phyloP scores from a whole-genome alignment of 2,113 vertebrate genomes.

The Isurus oxyrinchus region DNA sequence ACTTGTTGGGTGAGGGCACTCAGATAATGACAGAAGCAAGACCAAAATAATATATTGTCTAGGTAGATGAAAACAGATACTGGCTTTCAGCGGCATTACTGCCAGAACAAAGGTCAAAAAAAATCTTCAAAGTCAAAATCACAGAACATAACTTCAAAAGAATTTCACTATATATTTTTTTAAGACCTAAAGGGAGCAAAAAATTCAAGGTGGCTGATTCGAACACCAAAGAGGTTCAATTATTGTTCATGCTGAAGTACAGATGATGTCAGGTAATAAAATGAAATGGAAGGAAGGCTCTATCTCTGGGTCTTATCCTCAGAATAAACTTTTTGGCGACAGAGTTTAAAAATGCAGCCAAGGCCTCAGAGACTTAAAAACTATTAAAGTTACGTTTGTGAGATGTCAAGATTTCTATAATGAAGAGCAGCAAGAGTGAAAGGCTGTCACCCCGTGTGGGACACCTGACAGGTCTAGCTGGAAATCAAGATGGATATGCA shows the following conservation, averaged over 20 bases:
- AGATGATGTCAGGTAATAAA: constrained; percentile 13
- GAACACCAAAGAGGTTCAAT: not conserved
- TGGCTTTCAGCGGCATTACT: constrained; percentile 3
- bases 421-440: constrained; percentile 48
- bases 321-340: not conserved
- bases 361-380: constrained; percentile 21
- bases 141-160: not conserved
- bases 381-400: constrained; percentile 16
- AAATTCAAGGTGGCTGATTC: constrained; percentile 3
- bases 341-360: constrained; percentile 24
- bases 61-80: constrained; percentile 32
- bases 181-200: not conserved
- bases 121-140: constrained; percentile 34
- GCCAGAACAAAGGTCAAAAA: constrained; percentile 24
- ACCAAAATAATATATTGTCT: not conserved
- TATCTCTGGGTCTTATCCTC: not conserved
- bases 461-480: constrained; percentile 46
- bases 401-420: constrained; percentile 49
- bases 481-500: constrained; percentile 45
- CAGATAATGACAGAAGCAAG: constrained; percentile 9
- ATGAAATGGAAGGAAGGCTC: not conserved
- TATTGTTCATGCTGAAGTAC: constrained; percentile 1
- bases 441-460: constrained; percentile 47
- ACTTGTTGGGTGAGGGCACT: constrained; percentile 32
- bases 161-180: not conserved